These are phyloP conservation scores for Cheilosia variabilis DNA, from an alignment of 2,888 invertebrate species.

Conservation along the genomic window DNA sequence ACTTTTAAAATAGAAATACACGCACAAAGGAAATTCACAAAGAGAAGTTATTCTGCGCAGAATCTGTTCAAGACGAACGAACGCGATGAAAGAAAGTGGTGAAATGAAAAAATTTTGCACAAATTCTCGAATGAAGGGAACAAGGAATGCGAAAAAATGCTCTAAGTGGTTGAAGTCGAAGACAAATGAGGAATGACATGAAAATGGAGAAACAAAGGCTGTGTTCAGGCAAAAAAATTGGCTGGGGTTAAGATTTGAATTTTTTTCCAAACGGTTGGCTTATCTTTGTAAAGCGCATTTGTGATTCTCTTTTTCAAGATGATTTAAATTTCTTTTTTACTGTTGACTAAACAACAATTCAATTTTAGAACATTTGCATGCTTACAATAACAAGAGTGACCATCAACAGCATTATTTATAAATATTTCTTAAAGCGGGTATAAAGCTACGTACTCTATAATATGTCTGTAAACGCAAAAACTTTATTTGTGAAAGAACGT, in stretches of 20 bases:
- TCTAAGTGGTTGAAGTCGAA: slow-evolving; percentile 42
- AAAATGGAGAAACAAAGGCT: slow-evolving; percentile 9
- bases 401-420: no score
- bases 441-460: no score
- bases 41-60: slow-evolving; percentile 60
- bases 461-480: no score
- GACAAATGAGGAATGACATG: slow-evolving; percentile 26
- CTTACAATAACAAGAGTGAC: no score
- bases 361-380: no score
- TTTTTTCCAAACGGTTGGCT: neutral
- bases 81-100: slow-evolving; percentile 50
- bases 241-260: neutral
- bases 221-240: slow-evolving; percentile 2
- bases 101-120: slow-evolving; percentile 61
- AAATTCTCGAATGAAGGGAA: slow-evolving; percentile 50
- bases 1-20: slow-evolving; percentile 47
- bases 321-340: no score
- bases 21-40: slow-evolving; percentile 61
- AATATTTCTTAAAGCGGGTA: no score
- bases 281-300: no score
- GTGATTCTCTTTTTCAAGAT: no score
- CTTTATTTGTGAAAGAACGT: no score
- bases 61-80: slow-evolving; percentile 39
- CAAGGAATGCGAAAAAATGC: slow-evolving; percentile 53
- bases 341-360: no score